Base-by-base conservation (phyloP, 2,113 vertebrate species). In the Sterrhoptilus dennistouni region DNA sequence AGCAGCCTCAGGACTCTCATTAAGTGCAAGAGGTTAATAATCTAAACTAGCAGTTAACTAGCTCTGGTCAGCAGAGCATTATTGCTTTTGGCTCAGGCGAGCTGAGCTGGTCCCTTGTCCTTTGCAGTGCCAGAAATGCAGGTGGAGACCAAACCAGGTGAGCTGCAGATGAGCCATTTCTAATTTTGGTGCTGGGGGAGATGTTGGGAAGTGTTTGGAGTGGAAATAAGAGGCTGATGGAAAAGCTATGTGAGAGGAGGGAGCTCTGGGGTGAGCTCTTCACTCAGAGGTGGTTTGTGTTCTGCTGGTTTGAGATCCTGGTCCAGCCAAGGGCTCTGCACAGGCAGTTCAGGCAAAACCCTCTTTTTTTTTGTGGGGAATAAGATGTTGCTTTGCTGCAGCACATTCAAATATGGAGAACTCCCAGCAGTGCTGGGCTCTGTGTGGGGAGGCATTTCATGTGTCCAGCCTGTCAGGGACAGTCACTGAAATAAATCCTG, bases 1-100 rank as follows among this genome's bases (percentile, higher is more conserved):
- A 75, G 90, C 85, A 68, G 95, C 96, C 95, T 96, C 93, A 90
- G 88, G 96, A 96, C 92, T 95, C 92, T 95, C 93, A 95, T 96
- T 96, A 97, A 93, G 86, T 77, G 74, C 65, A 81, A 93, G 85
- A 96, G 90, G 90, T 97, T 96, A 96, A 96, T 95, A 88, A 95
- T 81, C 92, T 74, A 94, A 97, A 96, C 92, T 96, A 96, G 93
- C 93, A 94, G 93, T 92, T 96, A 96, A 95, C 83, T 95, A 87
- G 80, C 95, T 89, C 52, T 96, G 95, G 95, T 96, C 93, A 92
- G 92, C 76, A 70, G 83, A 90, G 56, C 83, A 25, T 83, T 95
- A 68, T 90, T 94, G 93, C 95, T 94, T 56, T 96, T 96, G 96
- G 93, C 93, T 95, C 83, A 2, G 2, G 6, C 12, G 8, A 5